These are phyloP conservation scores for Pteria penguin DNA, from an alignment of 2,888 invertebrate genomes.

Conservation along the genomic window DNA sequence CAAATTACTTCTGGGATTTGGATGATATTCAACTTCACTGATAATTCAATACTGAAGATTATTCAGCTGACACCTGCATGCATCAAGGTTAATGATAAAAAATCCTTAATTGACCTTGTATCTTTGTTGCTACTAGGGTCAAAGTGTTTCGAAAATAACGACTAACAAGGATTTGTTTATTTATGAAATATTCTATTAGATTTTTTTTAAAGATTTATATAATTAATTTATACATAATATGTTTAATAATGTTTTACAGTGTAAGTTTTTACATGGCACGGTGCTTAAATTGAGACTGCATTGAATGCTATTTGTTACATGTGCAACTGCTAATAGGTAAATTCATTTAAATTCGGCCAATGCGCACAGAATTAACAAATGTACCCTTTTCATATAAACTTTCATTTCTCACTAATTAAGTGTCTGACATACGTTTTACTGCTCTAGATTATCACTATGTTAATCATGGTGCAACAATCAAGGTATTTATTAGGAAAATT, in stretches of 20 bases:
- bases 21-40: too few species aligned
- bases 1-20: too few species aligned
- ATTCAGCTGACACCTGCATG: too few species aligned
- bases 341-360: not conserved
- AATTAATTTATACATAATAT: not conserved
- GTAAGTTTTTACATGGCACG: not conserved
- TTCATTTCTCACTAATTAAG: too few species aligned
- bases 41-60: too few species aligned
- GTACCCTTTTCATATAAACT: not conserved
- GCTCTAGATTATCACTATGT: too few species aligned
- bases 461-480: too few species aligned
- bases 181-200: not conserved
- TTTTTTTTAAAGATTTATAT: not conserved
- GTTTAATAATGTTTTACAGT: not conserved
- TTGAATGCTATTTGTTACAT: not conserved
- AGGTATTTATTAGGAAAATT: too few species aligned
- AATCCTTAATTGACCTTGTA: too few species aligned
- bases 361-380: not conserved
- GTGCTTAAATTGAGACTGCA: not conserved
- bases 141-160: not conserved
- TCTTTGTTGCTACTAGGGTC: too few species aligned
- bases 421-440: not conserved
- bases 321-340: not conserved
- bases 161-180: not conserved
- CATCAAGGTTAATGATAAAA: too few species aligned